Base-by-base conservation (phyloP, 2,888 invertebrate genomes). In the Amphiduros pacificus region DNA sequence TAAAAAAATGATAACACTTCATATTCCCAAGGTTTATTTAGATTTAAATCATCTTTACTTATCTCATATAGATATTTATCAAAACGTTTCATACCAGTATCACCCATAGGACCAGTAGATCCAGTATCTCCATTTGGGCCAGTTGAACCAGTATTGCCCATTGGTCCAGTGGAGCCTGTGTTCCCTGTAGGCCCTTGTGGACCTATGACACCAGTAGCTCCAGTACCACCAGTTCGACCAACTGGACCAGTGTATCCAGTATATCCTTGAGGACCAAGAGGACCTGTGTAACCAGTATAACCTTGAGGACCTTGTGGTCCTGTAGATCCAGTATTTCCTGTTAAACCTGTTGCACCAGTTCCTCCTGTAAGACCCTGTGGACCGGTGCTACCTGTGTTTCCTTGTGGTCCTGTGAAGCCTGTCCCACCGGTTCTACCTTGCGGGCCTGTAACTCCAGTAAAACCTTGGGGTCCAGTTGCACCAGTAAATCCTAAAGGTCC, bases 301-400 rank as follows among this genome's bases (percentile, higher is more conserved):
- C 64, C 64, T 41, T n/a, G 48, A 27, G 36, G 27, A 26, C 32
- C 59, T 48, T 41, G 52, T 59, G 9, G 59, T 40, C 59, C 59
- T 5, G 52, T 52, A 9, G 51, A 22, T 14, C 59, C 59, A n/a
- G 59, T 60, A 27, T 22, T 27, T 6, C 66, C 66, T 32, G 40
- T 54, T 24, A 14, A 6, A 41, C 61, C 92, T 94, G 82, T 93
- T 11, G 41, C 5, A 22, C 64, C 64, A 27, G 55, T 55, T 3
- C 55, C 22, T 22, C 65, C 65, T 51, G 61, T 65, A n/a, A 28
- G 41, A 40, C 66, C 66, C 26, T 36, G 51, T 20, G 29, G 27
- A 11, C 64, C 63, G 27, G 32, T 44, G n/a, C 14, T 41, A 22
- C 64, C 61, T 22, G 55, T 56, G 14, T 52, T 27, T 2, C 65